phyloP scores from a whole-genome alignment of 2,113 vertebrate species.

The Lophotis ruficrista region DNA sequence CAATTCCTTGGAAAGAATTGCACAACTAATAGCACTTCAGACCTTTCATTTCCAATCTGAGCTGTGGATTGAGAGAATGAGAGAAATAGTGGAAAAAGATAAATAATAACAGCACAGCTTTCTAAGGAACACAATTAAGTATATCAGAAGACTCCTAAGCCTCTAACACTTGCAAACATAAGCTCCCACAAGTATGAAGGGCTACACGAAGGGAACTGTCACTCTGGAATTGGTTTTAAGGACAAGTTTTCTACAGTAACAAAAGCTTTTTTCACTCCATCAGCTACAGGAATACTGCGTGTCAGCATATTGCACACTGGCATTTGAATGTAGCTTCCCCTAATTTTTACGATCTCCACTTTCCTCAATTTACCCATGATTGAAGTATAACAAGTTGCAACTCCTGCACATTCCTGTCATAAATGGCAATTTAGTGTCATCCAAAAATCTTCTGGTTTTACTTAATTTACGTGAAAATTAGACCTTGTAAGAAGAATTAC shows the following conservation, averaged over 20 bases:
- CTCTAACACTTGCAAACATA: not conserved
- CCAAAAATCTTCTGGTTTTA: not conserved
- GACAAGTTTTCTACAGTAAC: not conserved
- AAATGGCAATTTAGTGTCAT: not conserved
- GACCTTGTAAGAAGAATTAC: not conserved
- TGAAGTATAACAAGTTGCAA: not conserved
- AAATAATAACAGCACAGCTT: not conserved
- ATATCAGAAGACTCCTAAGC: not conserved
- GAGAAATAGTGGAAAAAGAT: not conserved
- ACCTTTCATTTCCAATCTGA: not conserved
- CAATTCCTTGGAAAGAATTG: not conserved
- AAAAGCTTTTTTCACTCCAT: not conserved
- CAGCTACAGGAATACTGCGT: not conserved
- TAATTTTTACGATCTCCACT: not conserved
- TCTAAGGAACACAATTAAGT: not conserved
- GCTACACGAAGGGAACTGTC: not conserved
- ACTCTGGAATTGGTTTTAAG: not conserved
- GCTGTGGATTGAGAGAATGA: not conserved
- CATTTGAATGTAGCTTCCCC: not conserved
- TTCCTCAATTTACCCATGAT: not conserved
- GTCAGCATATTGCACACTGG: not conserved
- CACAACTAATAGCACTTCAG: not conserved
- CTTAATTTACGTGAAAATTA: not conserved
- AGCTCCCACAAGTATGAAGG: not conserved
- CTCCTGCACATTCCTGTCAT: not conserved